Percentiles rank a stretch among this genome's conserved stretches.
Conservation (phyloP, 2,113 vertebrate species). For the Hucho hucho region DNA sequence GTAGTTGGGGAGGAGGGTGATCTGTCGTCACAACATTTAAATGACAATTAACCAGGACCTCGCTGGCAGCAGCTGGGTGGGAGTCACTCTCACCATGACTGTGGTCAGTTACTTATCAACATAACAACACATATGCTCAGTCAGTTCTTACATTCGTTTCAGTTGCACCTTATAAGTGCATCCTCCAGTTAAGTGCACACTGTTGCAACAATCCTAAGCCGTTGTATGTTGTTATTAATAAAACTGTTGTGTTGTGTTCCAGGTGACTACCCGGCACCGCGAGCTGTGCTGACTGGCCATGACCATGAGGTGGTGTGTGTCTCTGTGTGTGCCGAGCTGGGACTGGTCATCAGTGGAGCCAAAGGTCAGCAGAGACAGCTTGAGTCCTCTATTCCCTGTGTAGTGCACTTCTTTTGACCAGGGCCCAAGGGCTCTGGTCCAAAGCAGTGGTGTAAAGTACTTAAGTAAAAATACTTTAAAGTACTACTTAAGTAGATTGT, state of each 20-base stretch:
- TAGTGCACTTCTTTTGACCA: neutral
- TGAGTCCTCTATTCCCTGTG: neutral
- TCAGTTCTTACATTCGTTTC: too few species aligned
- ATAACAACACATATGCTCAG: too few species aligned
- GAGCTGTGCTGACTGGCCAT: conserved; percentile 94
- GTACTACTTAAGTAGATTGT: too few species aligned
- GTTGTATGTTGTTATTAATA: neutral
- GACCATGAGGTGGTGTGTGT: conserved; percentile 98
- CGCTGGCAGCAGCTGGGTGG: too few species aligned
- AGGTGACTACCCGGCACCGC: conserved; percentile 96
- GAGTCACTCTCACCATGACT: too few species aligned
- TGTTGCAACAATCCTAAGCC: neutral
- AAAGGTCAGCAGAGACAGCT: conserved; percentile 82
- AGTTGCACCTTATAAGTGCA: neutral
- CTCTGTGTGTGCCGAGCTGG: conserved; percentile 86
- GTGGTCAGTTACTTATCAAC: too few species aligned
- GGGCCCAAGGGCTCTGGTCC: too few species aligned
- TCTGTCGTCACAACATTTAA: too few species aligned
- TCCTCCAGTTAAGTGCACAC: neutral
- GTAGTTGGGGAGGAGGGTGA: too few species aligned
- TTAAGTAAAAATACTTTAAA: too few species aligned
- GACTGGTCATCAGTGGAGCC: conserved; percentile 97
- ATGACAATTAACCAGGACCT: too few species aligned
- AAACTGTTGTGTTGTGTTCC: conserved; percentile 19
- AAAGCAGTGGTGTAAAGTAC: too few species aligned